A percentile compares a stretch with the other conserved stretches of the same genome.
Conservation (phyloP, 2,797 vertebrate species). For the Arremon brunneinucha region DNA sequence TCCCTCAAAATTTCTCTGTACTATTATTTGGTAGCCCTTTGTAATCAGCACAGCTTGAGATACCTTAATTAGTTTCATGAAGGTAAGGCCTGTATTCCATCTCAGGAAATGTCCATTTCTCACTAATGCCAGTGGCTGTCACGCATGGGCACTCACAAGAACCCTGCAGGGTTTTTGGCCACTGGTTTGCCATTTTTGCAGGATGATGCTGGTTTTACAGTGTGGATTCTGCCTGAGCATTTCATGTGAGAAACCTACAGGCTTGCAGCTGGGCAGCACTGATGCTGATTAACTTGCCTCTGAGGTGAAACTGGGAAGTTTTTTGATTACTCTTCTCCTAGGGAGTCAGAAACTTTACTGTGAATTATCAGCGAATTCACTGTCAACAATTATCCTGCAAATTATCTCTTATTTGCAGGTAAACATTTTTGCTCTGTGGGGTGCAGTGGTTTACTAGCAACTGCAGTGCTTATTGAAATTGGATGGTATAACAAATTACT, state of each 20-base stretch:
- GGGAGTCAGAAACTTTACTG: not conserved
- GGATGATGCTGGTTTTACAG: not conserved
- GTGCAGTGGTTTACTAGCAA: not conserved
- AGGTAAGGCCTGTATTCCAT: not conserved
- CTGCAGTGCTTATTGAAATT: not conserved
- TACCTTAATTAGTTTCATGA: slow-evolving; percentile 21
- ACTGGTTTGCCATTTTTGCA: not conserved
- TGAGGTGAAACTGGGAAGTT: not conserved
- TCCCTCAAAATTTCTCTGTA: not conserved
- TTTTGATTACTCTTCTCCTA: not conserved
- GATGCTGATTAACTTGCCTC: not conserved
- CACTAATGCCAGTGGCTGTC: not conserved
- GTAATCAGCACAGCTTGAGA: not conserved
- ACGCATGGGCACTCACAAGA: not conserved
- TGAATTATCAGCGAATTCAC: not conserved
- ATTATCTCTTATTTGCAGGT: not conserved
- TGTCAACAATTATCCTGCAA: not conserved
- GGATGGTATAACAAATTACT: not conserved
- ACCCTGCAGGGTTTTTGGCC: not conserved
- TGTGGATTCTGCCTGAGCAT: not conserved
- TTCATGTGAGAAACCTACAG: not conserved
- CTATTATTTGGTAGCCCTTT: not conserved
- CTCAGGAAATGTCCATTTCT: not conserved
- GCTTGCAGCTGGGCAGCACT: not conserved
- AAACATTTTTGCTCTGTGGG: not conserved